Evolutionary conservation across 2,113 vertebrate genomes (phyloP), one percentile per base, ranked within the genome.

Genomic region (Laticauda laticaudata): DNA sequence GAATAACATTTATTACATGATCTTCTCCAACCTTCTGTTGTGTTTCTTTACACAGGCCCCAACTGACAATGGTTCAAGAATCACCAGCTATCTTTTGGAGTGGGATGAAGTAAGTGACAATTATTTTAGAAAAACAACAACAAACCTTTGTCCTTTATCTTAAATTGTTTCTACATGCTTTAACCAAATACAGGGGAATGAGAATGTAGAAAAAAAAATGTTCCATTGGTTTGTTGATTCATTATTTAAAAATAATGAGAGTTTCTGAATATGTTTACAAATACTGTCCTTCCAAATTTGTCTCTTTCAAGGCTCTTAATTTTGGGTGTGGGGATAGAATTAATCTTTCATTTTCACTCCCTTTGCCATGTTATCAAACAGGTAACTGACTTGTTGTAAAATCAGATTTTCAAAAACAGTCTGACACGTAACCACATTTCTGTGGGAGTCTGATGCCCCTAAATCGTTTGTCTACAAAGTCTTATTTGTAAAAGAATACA

Each of bases 31-130:
- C 92, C 91, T 87, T 94, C 96, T 94, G 0, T 94, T 95, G 14
- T 91, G 85, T 95, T 95, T 96, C 89, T 93, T 81, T 43, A 23
- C 53, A 1, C 97, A 99, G 99, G 98, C 99, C 88, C 98, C 99
- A 51, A 96, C 97, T 90, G 99, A 99, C 97, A 99, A 99, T 89
- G 99, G 99, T 97, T 99, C 99, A 96, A 99, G 99, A 98, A 99
- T 99, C 97, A 99, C 98, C 98, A 99, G 98, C 98, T 99, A 99
- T 98, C 98, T 99, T 97, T 98, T 99, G 94, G 98, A 99, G 96
- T 99, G 99, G 99, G 99, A 99, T 96, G 99, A 99, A 98, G 99
- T 99, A 97, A 97, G 97, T 91, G 89, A 93, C 45, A 89, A 94
- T 64, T 87, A 87, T 53, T 53, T n/a, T n/a, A 69, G 64, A 8